These are phyloP conservation scores for Rousettus madagascariensis DNA, from an alignment of 2,797 vertebrate genomes.

Conservation along the genomic window DNA sequence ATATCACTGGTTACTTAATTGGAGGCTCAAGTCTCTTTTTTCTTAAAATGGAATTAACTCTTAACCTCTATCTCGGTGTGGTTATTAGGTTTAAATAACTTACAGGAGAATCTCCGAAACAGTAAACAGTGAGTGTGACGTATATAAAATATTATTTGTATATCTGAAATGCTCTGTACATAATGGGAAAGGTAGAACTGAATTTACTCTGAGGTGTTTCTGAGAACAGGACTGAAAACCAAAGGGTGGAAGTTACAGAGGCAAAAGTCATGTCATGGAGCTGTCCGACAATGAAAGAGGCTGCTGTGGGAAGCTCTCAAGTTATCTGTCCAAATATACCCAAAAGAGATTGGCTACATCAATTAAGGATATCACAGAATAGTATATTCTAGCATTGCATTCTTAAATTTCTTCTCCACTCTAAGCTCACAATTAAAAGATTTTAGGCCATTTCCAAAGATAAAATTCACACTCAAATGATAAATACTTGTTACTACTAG, in stretches of 20 bases:
- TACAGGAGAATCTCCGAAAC: background rate
- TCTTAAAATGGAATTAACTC: background rate
- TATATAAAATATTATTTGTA: background rate
- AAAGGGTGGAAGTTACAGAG: background rate
- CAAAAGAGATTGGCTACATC: background rate
- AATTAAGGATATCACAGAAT: background rate
- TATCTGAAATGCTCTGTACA: background rate
- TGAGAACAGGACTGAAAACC: background rate
- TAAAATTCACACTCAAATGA: conserved; percentile 29
- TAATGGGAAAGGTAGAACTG: background rate
- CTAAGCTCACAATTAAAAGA: background rate
- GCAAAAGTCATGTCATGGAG: background rate
- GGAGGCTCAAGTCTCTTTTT: background rate
- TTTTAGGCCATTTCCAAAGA: background rate
- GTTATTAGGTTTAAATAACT: background rate
- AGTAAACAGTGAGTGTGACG: background rate
- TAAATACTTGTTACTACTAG: conserved; percentile 1
- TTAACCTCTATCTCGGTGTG: background rate
- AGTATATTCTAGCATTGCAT: background rate
- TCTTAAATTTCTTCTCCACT: conserved; percentile 13
- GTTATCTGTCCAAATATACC: background rate
- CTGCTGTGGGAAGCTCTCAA: background rate
- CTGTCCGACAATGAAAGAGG: background rate
- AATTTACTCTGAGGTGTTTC: background rate
- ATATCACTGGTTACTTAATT: background rate